Conservation (phyloP, 2,113 vertebrate genomes). For the Amphiprion percula region DNA sequence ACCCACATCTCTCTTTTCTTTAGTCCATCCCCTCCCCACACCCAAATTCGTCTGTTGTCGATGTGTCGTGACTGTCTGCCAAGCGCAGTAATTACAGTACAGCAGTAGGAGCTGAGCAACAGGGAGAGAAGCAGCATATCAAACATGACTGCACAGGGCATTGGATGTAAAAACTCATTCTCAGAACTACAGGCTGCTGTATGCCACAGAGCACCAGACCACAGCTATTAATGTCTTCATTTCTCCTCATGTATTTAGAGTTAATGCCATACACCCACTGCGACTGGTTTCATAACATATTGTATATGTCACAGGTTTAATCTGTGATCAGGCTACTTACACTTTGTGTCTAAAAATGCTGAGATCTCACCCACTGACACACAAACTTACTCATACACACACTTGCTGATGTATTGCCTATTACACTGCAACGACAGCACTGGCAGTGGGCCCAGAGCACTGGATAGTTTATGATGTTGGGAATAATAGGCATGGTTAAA, state of each 20-base stretch:
- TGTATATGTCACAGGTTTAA: neutral
- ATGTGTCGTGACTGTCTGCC: conserved; percentile 78
- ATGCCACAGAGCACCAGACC: conserved; percentile 18
- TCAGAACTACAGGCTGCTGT: conserved; percentile 34
- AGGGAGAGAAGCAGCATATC: conserved; percentile 68
- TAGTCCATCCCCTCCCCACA: conserved; percentile 51
- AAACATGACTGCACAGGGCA: conserved; percentile 67
- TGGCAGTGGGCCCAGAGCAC: conserved; percentile 64
- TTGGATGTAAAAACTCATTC: conserved; percentile 40
- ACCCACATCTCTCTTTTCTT: conserved; percentile 37
- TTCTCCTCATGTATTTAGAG: conserved; percentile 29
- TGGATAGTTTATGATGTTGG: conserved; percentile 74
- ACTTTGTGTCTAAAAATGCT: conserved; percentile 33
- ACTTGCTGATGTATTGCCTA: conserved; percentile 73
- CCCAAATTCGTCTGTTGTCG: conserved; percentile 65
- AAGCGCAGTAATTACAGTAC: conserved; percentile 77
- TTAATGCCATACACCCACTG: conserved; percentile 5
- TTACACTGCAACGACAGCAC: conserved; percentile 67
- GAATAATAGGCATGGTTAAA: conserved; percentile 71
- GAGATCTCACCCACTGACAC: conserved; percentile 21
- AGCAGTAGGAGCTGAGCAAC: conserved; percentile 61
- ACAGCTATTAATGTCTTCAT: conserved; percentile 22
- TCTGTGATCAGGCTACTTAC: neutral
- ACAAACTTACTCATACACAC: conserved; percentile 22
- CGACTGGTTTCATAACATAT: neutral